Evolutionary conservation across 2,888 invertebrate genomes (phyloP).

Genomic region (Halictus quadricinctus): DNA sequence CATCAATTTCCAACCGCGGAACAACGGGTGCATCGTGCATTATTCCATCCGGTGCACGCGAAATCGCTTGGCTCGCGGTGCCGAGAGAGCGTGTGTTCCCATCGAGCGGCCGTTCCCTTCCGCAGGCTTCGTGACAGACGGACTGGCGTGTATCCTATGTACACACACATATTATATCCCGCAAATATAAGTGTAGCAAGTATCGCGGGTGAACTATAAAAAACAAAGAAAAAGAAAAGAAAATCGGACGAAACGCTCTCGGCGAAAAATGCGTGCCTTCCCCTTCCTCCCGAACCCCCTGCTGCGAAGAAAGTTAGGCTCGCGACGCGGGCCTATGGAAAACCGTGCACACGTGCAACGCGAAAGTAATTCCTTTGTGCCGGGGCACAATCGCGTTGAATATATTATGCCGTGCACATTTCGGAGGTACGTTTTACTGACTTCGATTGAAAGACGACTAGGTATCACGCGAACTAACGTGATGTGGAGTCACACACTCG

Average conservation of each 20-base stretch:
- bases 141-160: conserved; percentile 17
- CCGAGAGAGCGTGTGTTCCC: conserved; percentile 9
- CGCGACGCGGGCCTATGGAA: background rate
- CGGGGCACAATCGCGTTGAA: conserved; percentile 64
- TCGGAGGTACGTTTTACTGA: conserved; percentile 70
- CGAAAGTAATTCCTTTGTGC: conserved; percentile 58
- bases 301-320: conserved; percentile 15
- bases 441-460: conserved; percentile 72
- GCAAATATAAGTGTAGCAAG: conserved; percentile 47
- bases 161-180: conserved; percentile 35
- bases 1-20: conserved; percentile 8
- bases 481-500: conserved; percentile 61
- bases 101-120: conserved; percentile 17
- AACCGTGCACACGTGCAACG: conserved; percentile 32
- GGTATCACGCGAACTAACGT: conserved; percentile 73
- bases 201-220: conserved; percentile 59
- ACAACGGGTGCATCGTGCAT: conserved; percentile 7
- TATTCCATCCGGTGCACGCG: background rate
- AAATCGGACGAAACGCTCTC: conserved; percentile 28
- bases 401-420: conserved; percentile 69
- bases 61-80: conserved; percentile 28
- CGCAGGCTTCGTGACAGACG: conserved; percentile 61
- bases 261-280: background rate
- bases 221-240: conserved; percentile 22
- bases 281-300: background rate